These are phyloP conservation scores for Lophotis ruficrista DNA, from an alignment of 2,113 vertebrate species.

Conservation along the genomic window DNA sequence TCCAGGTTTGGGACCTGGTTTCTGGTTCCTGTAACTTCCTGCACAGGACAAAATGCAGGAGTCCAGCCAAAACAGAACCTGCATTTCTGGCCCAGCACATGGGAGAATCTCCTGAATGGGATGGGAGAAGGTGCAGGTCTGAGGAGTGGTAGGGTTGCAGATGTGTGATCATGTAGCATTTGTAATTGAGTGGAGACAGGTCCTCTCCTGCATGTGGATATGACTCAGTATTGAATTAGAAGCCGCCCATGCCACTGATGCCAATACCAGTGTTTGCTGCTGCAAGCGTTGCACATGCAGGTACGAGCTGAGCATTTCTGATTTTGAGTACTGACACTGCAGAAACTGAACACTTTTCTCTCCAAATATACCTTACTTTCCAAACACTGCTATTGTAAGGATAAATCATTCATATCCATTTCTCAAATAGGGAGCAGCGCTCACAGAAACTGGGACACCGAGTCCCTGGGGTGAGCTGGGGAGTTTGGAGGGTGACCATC, in stretches of 20 bases:
- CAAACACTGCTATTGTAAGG: neutral
- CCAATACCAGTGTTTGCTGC: neutral
- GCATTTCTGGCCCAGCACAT: neutral
- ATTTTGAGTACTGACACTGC: neutral
- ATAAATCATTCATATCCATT: neutral
- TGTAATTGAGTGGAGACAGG: neutral
- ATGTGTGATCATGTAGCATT: neutral
- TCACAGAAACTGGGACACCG: neutral
- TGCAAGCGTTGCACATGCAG: fast-evolving
- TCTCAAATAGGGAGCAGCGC: neutral
- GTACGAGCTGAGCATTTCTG: neutral
- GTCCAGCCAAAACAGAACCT: neutral
- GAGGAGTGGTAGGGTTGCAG: neutral
- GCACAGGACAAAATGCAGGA: neutral
- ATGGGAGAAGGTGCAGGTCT: neutral
- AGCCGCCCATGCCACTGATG: neutral
- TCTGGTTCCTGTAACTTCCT: neutral
- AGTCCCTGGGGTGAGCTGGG: neutral
- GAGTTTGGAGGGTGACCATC: fast-evolving
- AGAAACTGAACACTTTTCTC: neutral
- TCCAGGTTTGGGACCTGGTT: neutral
- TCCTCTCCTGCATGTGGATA: neutral
- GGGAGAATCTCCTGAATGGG: neutral
- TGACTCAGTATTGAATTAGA: neutral
- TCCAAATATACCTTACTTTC: neutral